Evolutionary conservation across 2,888 invertebrate genomes (phyloP).

Genomic region (Creontiades dilutus): DNA sequence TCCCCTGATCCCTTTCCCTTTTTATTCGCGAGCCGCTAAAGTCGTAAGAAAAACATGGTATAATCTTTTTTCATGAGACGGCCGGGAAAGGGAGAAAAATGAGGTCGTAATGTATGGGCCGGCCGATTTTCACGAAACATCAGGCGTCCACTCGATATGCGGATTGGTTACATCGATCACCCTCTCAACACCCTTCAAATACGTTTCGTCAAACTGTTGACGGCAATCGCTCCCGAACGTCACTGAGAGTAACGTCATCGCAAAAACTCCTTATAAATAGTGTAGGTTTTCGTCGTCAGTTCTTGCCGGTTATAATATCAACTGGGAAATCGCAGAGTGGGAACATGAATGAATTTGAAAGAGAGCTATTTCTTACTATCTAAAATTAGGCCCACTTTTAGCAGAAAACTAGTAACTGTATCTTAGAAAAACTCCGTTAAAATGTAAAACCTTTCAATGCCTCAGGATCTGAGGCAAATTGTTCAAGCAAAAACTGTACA

Average conservation of each 20-base stretch:
- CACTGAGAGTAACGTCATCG: neutral
- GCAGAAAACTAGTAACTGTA: no score
- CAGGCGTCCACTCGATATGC: neutral
- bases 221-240: neutral
- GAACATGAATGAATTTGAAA: no score
- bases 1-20: neutral
- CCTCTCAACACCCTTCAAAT: neutral
- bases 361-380: no score
- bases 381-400: no score
- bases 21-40: neutral
- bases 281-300: no score
- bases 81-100: neutral
- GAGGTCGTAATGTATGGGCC: neutral
- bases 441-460: no score
- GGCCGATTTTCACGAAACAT: neutral
- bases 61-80: conserved; percentile 35
- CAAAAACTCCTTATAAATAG: neutral
- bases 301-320: no score
- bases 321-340: no score
- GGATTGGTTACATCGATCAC: conserved; percentile 19
- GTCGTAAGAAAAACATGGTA: conserved; percentile 21
- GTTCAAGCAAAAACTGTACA: no score
- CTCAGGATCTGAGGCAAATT: no score
- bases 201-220: no score
- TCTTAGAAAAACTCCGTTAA: no score